Evolutionary conservation across 2,888 invertebrate species (phyloP), one percentile per base, ranked within the genome.

Genomic region (Nebria salina): DNA sequence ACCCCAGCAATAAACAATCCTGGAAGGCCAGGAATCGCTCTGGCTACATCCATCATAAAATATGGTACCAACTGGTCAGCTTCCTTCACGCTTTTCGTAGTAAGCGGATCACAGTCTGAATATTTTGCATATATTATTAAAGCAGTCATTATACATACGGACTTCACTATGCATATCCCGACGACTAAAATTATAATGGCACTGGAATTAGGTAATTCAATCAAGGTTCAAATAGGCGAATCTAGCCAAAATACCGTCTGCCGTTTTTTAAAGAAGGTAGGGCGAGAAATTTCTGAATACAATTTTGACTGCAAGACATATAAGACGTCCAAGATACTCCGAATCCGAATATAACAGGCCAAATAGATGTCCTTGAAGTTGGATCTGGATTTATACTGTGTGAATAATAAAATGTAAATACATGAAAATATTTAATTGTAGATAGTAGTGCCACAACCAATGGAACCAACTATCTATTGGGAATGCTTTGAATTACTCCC

Each of bases 1-100:
- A 94, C 90, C 13, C 94, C 92, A 26, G 94, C 93, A 0, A 94
- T 91, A 84, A 95, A 95, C 72, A 95, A 90, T 0, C 95, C 95
- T 41, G 94, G 92, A 68, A 95, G 90, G 0, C 95, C 94, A n/a
- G 93, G 93, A 84, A 93, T 90, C 86, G 91, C 88, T 0, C 89
- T 87, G 0, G 94, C 90, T 25, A 93, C 89, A 84, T 93, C 93
- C 90, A 94, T 93, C 5, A 95, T 91, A 85, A 93, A 95, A 84
- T 92, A 91, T 0, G 94, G 94, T 1, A 94, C 89, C 8, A 86
- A 76, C 82, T 91, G 91, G 86, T 92, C 92, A 83, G 90, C 89
- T 86, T 90, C 90, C 65, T 89, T 88, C 41, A 91, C 90, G 82
- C 89, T 91, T 68, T 91, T 91, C 2, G 91, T 89, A n/a, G 89